Evolutionary conservation across 2,888 invertebrate genomes (phyloP).

Genomic region (Cantharis flavilabris): DNA sequence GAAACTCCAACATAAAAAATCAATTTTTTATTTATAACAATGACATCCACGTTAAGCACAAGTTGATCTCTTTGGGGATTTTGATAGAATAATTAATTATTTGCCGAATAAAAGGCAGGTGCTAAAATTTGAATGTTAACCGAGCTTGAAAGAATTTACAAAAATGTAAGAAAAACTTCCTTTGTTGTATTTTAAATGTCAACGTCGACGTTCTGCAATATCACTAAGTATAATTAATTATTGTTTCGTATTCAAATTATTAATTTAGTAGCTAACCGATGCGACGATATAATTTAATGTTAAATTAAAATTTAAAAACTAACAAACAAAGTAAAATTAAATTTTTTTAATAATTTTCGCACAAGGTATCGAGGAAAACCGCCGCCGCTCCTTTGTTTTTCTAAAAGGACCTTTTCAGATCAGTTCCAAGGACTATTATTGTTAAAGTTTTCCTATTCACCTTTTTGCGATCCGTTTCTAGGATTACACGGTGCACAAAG

Average conservation of each 20-base stretch:
- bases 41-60: not conserved
- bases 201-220: not conserved
- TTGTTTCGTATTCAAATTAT: not conserved
- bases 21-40: not conserved
- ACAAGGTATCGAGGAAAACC: not conserved
- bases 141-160: not conserved
- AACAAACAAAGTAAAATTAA: no score
- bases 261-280: not conserved
- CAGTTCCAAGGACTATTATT: not conserved
- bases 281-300: no score
- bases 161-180: not conserved
- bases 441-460: not conserved
- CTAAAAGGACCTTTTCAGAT: not conserved
- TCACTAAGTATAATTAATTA: not conserved
- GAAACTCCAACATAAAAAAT: not conserved
- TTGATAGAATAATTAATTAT: constrained; percentile 18
- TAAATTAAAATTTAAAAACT: no score
- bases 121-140: constrained; percentile 2
- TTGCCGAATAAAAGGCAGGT: constrained; percentile 19
- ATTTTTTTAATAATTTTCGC: no score
- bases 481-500: not conserved
- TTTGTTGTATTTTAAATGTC: not conserved
- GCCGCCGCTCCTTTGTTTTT: not conserved
- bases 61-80: constrained; percentile 1
- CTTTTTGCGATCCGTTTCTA: not conserved